Evolutionary conservation across 2,888 invertebrate genomes (phyloP), one percentile per base, ranked within the genome.

Genomic region (Thecophora atra): DNA sequence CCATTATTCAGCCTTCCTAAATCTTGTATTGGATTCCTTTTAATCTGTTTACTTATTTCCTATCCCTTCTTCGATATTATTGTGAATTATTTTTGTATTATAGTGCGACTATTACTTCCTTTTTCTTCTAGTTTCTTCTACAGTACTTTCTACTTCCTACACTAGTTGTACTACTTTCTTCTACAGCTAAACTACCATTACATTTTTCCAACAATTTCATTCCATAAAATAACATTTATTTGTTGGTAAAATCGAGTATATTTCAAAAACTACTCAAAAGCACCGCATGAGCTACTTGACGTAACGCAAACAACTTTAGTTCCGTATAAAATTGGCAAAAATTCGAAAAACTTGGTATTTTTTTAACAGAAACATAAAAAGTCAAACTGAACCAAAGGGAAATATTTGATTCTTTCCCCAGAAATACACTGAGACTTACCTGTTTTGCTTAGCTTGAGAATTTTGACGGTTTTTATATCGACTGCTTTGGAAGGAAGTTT

Each of bases 371-470:
- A 4, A 26, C 19, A 24, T 19, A 58, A 58, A 58, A 24, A 58
- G 15, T 28, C 58, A 58, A 58, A 58, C 2, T 26, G 2, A 58
- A 58, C 26, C 58, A 3, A 11, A 58, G 17, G 6, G 0, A 62
- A 37, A 30, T 62, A 37, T 42, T 7, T n/a, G 8, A 67, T 21
- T 15, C 21, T 63, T 11, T 24, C 4, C 24, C 44, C n/a, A 21
- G 4, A 5, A 6, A 30, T 7, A 37, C 52, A 24, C 26, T 70
- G 52, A 66, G 74, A 78, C 83, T 83, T 71, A 83, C 83, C 83
- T 76, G 82, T 76, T 80, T 83, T 83, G 82, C 80, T 83, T 83
- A 82, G 74, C 77, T 82, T 83, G 80, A 83, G 81, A 83, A 83
- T 83, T 83, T 83, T 83, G 83, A 83, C 79, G 82, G 80, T 76